Base-by-base conservation (phyloP, 2,113 vertebrate species). In the Callithrix jacchus region DNA sequence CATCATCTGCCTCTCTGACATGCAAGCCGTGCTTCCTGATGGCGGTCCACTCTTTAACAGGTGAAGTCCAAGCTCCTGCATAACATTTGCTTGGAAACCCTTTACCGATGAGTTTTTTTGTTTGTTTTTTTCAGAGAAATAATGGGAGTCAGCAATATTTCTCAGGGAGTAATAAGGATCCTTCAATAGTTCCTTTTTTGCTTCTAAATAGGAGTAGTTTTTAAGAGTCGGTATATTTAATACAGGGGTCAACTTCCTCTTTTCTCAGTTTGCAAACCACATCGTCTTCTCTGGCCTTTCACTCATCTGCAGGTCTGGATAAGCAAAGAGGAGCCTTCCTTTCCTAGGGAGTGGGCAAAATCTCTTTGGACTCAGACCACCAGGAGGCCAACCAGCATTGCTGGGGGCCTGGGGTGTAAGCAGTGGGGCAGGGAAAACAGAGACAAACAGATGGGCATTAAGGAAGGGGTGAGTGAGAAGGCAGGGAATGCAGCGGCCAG, bases 71-170 rank as follows among this genome's bases (percentile, higher is more conserved):
- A 82, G 70, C 45, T 0, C 4, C 21, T 86, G 25, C 1, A 11
- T 79, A 87, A 30, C 30, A 37, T 92, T 95, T 87, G 61, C 52
- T 94, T 94, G 45, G 91, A 84, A 71, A 80, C 79, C 87, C 45
- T 95, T 95, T 76, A 58, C 56, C 20, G 45, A 89, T 9, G 14
- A 23, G 94, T 45, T 4, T n/a, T 70, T 96, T 96, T 47, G 58
- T 97, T 95, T 4, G 30, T 68, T 96, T 96, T 47, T 66, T 97
- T 93, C 88, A 85, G 89, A 93, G 70, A 54, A 76, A 35, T 42
- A 23, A 42, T 13, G 61, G 52, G 81, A 42, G 25, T 20, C 0
- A 4, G 25, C 87, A 0, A 0, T 66, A 32, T 94, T 81, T 66
- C 66, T 95, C 86, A 86, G 89, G 73, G 66, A 1, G 82, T 2